Conservation (phyloP, 2,888 invertebrate species). For the Epirrita christyi region DNA sequence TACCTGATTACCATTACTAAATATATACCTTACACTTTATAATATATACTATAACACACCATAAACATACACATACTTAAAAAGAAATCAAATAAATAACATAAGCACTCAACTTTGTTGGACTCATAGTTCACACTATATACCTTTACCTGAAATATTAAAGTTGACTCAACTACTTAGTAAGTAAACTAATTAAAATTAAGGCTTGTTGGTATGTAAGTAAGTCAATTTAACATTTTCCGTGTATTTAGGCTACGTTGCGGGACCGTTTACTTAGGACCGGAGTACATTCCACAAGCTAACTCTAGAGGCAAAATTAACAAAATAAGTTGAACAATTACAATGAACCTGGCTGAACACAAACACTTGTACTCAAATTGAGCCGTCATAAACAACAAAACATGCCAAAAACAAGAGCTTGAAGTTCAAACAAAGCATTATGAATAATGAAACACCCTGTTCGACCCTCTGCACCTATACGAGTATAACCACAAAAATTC, state of each 20-base stretch:
- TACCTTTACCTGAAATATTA: too few relatives aligned
- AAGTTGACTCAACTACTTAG: too few relatives aligned
- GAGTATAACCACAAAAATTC: conserved; percentile 55
- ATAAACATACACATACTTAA: too few relatives aligned
- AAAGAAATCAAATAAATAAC: too few relatives aligned
- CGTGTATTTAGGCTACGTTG: conserved; percentile 31
- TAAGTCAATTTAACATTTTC: conserved; percentile 27
- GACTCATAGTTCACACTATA: too few relatives aligned
- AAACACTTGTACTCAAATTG: conserved; percentile 46
- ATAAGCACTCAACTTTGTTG: too few relatives aligned
- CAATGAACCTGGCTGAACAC: conserved; percentile 25
- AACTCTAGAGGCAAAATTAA: conserved; percentile 27
- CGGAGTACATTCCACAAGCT: conserved; percentile 16
- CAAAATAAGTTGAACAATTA: conserved; percentile 28
- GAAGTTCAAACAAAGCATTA: conserved; percentile 71
- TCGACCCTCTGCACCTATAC: conserved; percentile 39
- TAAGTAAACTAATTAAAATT: too few relatives aligned
- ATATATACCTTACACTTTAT: too few relatives aligned
- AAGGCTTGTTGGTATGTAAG: too few relatives aligned
- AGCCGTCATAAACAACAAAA: conserved; percentile 70
- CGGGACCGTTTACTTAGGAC: conserved; percentile 41
- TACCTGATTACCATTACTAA: too few relatives aligned
- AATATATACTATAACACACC: too few relatives aligned
- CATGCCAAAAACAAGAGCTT: conserved; percentile 63
- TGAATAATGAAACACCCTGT: conserved; percentile 81